Percentiles rank a stretch among this genome's conserved stretches.
These are phyloP conservation scores for Fragum sueziense DNA, from an alignment of 2,888 invertebrate species.

Conservation along the genomic window DNA sequence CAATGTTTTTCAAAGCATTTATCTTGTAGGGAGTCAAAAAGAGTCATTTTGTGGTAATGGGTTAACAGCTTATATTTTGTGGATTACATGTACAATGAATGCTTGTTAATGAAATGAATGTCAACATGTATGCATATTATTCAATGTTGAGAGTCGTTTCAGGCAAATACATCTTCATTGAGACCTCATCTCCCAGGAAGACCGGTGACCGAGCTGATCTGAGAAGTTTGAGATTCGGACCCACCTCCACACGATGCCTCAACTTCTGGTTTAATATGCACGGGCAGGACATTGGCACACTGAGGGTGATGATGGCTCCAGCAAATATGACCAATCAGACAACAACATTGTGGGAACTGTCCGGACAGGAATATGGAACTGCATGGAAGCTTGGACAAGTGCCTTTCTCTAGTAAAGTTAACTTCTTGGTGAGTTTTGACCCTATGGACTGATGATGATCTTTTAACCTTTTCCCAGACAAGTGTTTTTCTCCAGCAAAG, in stretches of 20 bases:
- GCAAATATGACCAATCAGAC: constrained; percentile 55
- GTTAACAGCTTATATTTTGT: too few species aligned
- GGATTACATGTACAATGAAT: too few species aligned
- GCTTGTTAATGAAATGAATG: too few species aligned
- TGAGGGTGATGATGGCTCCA: constrained; percentile 63
- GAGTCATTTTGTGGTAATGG: too few species aligned
- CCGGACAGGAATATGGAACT: constrained; percentile 61
- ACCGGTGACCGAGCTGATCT: constrained; percentile 82
- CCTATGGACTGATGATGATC: too few species aligned
- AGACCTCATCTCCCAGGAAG: constrained; percentile 85
- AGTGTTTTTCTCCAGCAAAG: constrained; percentile 61
- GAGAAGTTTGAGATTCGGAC: constrained; percentile 59
- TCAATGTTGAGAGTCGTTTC: too few species aligned
- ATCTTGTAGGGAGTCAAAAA: too few species aligned
- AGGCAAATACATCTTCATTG: constrained; percentile 85
- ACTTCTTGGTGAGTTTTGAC: constrained; percentile 68
- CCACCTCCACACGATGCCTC: constrained; percentile 69
- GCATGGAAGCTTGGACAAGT: constrained; percentile 68
- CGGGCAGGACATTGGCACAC: constrained; percentile 67
- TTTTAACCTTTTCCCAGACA: too few species aligned
- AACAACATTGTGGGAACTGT: constrained; percentile 69
- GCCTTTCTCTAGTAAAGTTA: constrained; percentile 61
- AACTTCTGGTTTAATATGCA: constrained; percentile 79
- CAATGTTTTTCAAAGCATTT: too few species aligned
- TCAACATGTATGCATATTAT: too few species aligned